These are phyloP conservation scores for Mobula hypostoma DNA, from an alignment of 2,113 vertebrate genomes.

Conservation along the genomic window DNA sequence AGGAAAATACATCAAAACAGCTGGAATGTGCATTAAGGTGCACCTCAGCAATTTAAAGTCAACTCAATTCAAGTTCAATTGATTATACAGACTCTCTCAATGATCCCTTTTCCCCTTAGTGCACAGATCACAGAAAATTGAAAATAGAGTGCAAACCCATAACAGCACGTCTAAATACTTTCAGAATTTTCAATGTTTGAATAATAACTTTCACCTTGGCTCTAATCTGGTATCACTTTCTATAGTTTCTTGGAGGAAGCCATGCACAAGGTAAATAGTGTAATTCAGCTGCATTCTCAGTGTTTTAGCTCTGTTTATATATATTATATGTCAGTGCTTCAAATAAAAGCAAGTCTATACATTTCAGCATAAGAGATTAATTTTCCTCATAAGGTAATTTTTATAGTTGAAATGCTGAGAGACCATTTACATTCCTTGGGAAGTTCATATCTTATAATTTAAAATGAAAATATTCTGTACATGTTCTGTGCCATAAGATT, in stretches of 20 bases:
- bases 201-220: conserved; percentile 26
- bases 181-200: conserved; percentile 13
- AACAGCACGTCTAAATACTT: conserved; percentile 18
- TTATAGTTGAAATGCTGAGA: conserved; percentile 47
- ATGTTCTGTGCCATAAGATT: conserved; percentile 50
- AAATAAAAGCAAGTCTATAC: conserved; percentile 27
- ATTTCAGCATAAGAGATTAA: conserved; percentile 10
- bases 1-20: conserved; percentile 53
- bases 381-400: background rate
- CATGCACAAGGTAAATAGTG: conserved; percentile 34
- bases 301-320: background rate
- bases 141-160: conserved; percentile 24
- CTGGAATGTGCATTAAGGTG: conserved; percentile 52
- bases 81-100: conserved; percentile 41
- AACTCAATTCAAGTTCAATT: conserved; percentile 42
- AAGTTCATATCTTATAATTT: conserved; percentile 52
- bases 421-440: conserved; percentile 44
- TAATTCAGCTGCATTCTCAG: conserved; percentile 22
- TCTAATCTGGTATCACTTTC: background rate
- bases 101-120: conserved; percentile 55
- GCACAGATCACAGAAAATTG: conserved; percentile 41
- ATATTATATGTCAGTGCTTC: conserved; percentile 34
- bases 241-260: conserved; percentile 30
- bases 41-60: conserved; percentile 41
- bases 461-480: conserved; percentile 59